Percentiles rank a stretch among this genome's conserved stretches.
Conservation (phyloP, 2,888 invertebrate genomes). For the Drosophila stalkeri region DNA sequence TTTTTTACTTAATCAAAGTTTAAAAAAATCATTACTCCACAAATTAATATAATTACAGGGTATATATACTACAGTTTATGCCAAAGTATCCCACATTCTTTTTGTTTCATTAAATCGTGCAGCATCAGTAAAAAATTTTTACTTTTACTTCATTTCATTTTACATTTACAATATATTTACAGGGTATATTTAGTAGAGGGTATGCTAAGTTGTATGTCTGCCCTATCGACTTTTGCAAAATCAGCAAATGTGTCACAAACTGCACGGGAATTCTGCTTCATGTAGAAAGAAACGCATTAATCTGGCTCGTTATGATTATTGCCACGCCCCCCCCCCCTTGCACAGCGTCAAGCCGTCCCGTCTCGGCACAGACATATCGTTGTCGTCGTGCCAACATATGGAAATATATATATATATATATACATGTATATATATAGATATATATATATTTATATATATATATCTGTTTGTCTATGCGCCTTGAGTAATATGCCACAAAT, state of each 20-base stretch:
- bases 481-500: slow-evolving; percentile 79
- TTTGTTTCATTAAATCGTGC: slow-evolving; percentile 28
- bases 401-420: slow-evolving; percentile 45
- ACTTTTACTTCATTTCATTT: no score
- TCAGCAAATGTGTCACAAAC: slow-evolving; percentile 76
- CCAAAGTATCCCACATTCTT: not conserved
- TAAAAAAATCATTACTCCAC: no score
- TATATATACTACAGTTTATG: not conserved
- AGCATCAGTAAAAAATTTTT: slow-evolving; percentile 70
- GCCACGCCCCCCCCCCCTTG: slow-evolving; percentile 61
- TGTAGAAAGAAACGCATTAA: slow-evolving; percentile 83
- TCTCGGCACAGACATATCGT: slow-evolving; percentile 19
- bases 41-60: not conserved
- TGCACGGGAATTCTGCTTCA: slow-evolving; percentile 83
- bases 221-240: slow-evolving; percentile 46
- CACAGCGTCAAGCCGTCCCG: not conserved
- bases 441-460: not conserved
- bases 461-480: slow-evolving; percentile 32
- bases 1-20: no score
- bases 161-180: not conserved
- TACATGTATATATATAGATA: not conserved
- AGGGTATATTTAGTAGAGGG: not conserved
- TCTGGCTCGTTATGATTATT: slow-evolving; percentile 82
- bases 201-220: not conserved
- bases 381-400: slow-evolving; percentile 53